Evolutionary conservation across 2,888 invertebrate species (phyloP).

Genomic region (Lithophane ornitopus): DNA sequence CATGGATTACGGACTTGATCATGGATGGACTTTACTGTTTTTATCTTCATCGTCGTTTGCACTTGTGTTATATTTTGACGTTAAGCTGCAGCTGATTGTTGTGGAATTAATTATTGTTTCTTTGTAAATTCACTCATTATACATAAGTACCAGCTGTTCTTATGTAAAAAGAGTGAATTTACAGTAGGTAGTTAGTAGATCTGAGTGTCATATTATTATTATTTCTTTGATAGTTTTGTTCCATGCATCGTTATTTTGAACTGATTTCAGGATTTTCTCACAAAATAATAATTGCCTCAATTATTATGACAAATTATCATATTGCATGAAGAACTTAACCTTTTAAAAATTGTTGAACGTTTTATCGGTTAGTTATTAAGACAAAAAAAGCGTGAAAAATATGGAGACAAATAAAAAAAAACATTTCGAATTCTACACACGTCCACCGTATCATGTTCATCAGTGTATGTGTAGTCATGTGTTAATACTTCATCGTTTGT

Average conservation of each 20-base stretch:
- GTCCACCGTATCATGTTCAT: conserved; percentile 48
- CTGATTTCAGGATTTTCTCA: neutral
- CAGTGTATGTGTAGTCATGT: conserved; percentile 56
- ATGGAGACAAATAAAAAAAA: conserved; percentile 1
- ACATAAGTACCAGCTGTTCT: no score
- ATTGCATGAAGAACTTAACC: neutral
- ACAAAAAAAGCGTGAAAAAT: conserved; percentile 27
- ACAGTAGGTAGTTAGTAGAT: no score
- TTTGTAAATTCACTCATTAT: neutral
- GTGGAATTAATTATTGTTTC: no score
- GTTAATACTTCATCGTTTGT: conserved; percentile 58
- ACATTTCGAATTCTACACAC: conserved; percentile 21
- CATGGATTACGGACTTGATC: conserved; percentile 16
- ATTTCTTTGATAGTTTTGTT: neutral
- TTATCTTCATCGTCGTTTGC: conserved; percentile 23
- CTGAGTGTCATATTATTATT: no score
- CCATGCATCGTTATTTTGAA: neutral
- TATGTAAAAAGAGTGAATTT: no score
- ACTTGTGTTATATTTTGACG: conserved; percentile 10
- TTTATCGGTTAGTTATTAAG: neutral
- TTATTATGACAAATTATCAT: neutral
- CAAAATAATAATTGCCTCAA: neutral
- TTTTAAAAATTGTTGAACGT: neutral
- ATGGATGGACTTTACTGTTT: conserved; percentile 12
- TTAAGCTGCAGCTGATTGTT: conserved; percentile 5